Evolutionary conservation across 2,113 vertebrate species (phyloP).

Genomic region (Heteronetta atricapilla): DNA sequence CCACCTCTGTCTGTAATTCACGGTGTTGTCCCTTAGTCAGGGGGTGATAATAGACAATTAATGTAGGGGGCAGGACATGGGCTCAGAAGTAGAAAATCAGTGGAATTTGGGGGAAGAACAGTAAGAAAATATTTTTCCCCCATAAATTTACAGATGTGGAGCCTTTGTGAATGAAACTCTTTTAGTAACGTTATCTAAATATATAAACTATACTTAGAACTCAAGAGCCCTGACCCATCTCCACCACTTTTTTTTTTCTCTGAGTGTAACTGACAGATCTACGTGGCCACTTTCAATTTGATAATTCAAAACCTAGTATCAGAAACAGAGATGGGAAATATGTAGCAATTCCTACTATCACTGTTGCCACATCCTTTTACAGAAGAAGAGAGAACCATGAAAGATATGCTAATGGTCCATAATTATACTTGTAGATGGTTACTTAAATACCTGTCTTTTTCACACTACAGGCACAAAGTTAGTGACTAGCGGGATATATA

Average conservation of each 20-base stretch:
- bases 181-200: neutral
- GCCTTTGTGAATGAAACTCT: neutral
- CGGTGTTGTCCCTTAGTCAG: neutral
- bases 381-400: slow-evolving; percentile 38
- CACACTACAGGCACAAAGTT: slow-evolving; percentile 60
- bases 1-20: neutral
- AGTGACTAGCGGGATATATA: slow-evolving; percentile 35
- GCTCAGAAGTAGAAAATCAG: neutral
- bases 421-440: slow-evolving; percentile 72
- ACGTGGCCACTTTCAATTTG: neutral
- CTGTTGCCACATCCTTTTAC: neutral
- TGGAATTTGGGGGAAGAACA: neutral
- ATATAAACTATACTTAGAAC: neutral
- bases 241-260: fast-evolving
- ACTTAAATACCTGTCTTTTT: slow-evolving; percentile 71
- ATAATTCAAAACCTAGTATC: neutral
- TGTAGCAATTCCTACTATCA: neutral
- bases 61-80: neutral
- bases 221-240: neutral
- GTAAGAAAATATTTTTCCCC: neutral
- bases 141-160: neutral
- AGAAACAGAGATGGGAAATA: neutral
- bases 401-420: slow-evolving; percentile 63
- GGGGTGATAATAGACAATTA: neutral
- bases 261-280: neutral